A percentile compares a stretch with the other conserved stretches of the same genome.
These are phyloP conservation scores for Teinopalpus imperialis DNA, from an alignment of 2,888 invertebrate genomes.

Conservation along the genomic window DNA sequence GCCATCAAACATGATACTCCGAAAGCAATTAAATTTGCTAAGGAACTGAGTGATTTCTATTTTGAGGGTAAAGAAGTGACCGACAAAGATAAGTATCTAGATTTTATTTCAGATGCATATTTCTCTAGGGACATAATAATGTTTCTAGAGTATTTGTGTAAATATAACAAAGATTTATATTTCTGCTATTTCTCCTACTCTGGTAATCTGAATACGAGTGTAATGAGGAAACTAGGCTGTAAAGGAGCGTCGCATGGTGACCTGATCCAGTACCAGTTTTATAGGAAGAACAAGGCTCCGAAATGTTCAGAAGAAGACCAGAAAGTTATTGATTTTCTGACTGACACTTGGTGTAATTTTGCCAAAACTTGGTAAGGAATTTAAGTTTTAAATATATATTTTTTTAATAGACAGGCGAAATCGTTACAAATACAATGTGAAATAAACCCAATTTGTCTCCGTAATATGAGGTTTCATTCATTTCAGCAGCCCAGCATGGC, in stretches of 20 bases:
- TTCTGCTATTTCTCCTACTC: constrained; percentile 53
- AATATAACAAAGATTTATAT: constrained; percentile 41
- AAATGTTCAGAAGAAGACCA: constrained; percentile 44
- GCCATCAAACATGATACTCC: constrained; percentile 36
- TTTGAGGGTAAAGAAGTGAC: constrained; percentile 42
- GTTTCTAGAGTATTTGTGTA: constrained; percentile 45
- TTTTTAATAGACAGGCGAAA: too few species aligned
- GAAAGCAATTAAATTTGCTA: constrained; percentile 36
- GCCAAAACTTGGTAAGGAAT: constrained; percentile 62
- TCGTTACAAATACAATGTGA: too few species aligned
- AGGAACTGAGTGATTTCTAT: constrained; percentile 48
- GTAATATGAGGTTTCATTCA: too few species aligned
- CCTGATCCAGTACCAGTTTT: constrained; percentile 62
- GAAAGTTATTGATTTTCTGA: constrained; percentile 48
- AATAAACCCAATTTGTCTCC: too few species aligned
- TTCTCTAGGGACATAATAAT: constrained; percentile 50
- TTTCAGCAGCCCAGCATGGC: constrained; percentile 59
- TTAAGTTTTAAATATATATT: too few species aligned
- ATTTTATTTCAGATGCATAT: constrained; percentile 52
- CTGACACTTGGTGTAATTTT: constrained; percentile 60
- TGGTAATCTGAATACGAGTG: constrained; percentile 58
- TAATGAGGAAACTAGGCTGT: constrained; percentile 51
- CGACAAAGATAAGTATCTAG: constrained; percentile 44
- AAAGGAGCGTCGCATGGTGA: constrained; percentile 66
- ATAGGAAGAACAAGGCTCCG: constrained; percentile 50